phyloP scores from a whole-genome alignment of 1,140 invertebrate species.

The Drosophila ironensis region DNA sequence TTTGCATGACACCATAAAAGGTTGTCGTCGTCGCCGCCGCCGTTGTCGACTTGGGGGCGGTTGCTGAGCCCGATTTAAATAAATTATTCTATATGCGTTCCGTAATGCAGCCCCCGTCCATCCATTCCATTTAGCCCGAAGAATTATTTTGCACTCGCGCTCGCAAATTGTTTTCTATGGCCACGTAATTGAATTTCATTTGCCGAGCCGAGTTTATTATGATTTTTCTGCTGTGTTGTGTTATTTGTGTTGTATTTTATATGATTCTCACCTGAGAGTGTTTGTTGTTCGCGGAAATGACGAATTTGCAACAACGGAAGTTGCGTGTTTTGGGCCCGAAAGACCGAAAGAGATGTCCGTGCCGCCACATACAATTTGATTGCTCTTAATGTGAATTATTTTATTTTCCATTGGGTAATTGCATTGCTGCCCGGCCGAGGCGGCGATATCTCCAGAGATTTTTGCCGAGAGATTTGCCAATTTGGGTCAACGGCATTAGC shows the following conservation, averaged over 20 bases:
- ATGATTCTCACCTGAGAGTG: slow-evolving; percentile 59
- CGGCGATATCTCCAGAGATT: slow-evolving; percentile 5
- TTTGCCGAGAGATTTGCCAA: slow-evolving; percentile 40
- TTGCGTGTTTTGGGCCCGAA: slow-evolving; percentile 60
- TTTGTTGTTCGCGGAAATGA: slow-evolving; percentile 54
- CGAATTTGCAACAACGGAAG: slow-evolving; percentile 71
- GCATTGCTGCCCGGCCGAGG: slow-evolving; percentile 20
- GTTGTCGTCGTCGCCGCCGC: slow-evolving; percentile 59
- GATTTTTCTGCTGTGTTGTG: slow-evolving; percentile 3
- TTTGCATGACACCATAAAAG: slow-evolving; percentile 67
- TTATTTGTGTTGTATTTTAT: slow-evolving; percentile 26
- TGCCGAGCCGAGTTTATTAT: slow-evolving; percentile 29
- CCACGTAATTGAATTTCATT: slow-evolving; percentile 62
- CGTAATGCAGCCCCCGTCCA: slow-evolving; percentile 32
- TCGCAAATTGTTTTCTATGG: slow-evolving; percentile 54
- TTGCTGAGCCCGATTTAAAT: slow-evolving; percentile 71
- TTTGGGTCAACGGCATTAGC: slow-evolving; percentile 39
- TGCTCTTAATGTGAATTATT: slow-evolving; percentile 64
- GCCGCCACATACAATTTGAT: slow-evolving; percentile 60
- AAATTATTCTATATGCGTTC: slow-evolving; percentile 78
- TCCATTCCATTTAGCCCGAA: slow-evolving; percentile 1
- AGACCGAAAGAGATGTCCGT: slow-evolving; percentile 26
- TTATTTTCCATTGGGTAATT: slow-evolving; percentile 53
- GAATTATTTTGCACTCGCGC: slow-evolving; percentile 40
- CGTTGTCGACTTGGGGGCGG: slow-evolving; percentile 66